Conservation (phyloP, 2,888 invertebrate genomes). For the Apoderus coryli region DNA sequence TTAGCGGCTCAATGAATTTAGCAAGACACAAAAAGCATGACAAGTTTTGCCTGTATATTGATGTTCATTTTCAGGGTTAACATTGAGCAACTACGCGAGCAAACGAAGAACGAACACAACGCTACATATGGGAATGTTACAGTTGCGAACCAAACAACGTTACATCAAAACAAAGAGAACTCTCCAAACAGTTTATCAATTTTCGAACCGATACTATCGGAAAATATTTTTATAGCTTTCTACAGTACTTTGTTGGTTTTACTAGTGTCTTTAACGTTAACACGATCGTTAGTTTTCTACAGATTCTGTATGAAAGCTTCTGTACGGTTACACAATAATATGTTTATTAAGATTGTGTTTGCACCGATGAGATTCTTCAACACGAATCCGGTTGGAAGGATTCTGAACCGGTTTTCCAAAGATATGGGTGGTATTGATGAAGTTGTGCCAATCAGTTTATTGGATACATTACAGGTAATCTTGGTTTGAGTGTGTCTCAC, state of each 20-base stretch:
- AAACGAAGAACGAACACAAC: no score
- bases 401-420: conserved; percentile 54
- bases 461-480: conserved; percentile 30
- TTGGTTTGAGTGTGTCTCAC: no score
- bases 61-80: no score
- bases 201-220: no score
- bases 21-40: no score
- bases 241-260: conserved; percentile 17
- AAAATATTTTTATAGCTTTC: conserved; percentile 29
- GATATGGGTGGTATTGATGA: conserved; percentile 44
- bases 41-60: no score
- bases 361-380: conserved; percentile 52
- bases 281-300: conserved; percentile 35
- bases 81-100: no score
- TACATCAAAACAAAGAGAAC: no score
- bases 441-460: conserved; percentile 31
- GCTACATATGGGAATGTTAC: no score
- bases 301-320: conserved; percentile 36
- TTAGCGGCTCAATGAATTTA: no score
- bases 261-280: conserved; percentile 31
- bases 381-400: conserved; percentile 42
- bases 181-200: no score
- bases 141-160: no score
- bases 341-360: conserved; percentile 36
- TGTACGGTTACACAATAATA: conserved; percentile 36